Evolutionary conservation across 2,888 invertebrate species (phyloP), one percentile per base, ranked within the genome.

Genomic region (Leptopilina myrica): DNA sequence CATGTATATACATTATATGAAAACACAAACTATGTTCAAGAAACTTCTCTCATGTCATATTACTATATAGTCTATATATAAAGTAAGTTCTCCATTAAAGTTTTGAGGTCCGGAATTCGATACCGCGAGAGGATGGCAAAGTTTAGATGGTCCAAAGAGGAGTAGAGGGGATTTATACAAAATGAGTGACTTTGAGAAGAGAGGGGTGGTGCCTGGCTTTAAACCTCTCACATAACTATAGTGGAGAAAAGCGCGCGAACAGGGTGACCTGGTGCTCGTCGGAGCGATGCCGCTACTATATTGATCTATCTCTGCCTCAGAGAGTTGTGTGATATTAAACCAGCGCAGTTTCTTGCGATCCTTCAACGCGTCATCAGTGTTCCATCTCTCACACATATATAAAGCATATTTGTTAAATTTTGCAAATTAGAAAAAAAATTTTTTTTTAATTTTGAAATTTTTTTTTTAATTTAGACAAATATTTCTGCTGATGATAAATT

Each of bases 231-330:
- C 49, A 12, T 11, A 49, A 49, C 49, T 49, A 49, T 49, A 78
- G 15, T 49, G 49, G 49, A 69, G 53, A 69, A 69, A 69, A 69
- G 53, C 26, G 69, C 69, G 69, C 69, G 53, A 69, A 69, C 69
- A 46, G 69, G 69, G 69, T 69, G 69, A 69, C 69, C 53, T 69
- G 69, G 69, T 69, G 69, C 20, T 80, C 64, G 79, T 77, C 49
- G 49, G 49, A 49, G 49, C 80, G 77, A 65, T 73, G 79, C 80
- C 82, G 83, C 84, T 81, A 85, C 85, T 87, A 89, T 90, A 90
- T 90, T 89, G 89, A 90, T 89, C 86, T 89, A 89, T 86, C 43
- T 86, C 88, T 87, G 85, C 86, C 86, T 82, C 43, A 43, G 82
- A 85, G 83, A 69, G 83, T 86, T 81, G 85, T 84, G 84, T 87